These are phyloP conservation scores for Selene dorsalis DNA, from an alignment of 2,797 vertebrate species.

Conservation along the genomic window DNA sequence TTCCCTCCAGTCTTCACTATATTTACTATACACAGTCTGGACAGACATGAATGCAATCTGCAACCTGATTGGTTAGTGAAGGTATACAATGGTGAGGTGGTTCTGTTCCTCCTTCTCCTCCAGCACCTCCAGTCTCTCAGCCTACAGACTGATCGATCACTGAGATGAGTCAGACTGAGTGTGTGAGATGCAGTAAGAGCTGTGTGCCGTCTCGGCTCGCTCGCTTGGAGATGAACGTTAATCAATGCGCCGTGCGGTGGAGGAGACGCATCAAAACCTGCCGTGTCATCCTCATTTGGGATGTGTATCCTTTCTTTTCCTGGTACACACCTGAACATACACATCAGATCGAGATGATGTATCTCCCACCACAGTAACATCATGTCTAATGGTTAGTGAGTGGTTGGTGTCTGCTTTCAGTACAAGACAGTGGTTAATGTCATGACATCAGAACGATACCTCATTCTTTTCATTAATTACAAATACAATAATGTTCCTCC, in stretches of 20 bases:
- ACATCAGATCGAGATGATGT: not conserved
- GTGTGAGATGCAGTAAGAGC: conserved; percentile 53
- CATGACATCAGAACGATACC: not conserved
- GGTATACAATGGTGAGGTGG: not conserved
- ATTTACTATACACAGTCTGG: no score
- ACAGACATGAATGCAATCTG: not conserved
- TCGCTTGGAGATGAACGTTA: conserved; percentile 76
- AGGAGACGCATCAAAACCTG: conserved; percentile 64
- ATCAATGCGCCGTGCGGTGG: conserved; percentile 72
- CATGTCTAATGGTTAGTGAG: not conserved
- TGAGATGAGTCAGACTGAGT: no score
- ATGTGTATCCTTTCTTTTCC: conserved; percentile 25
- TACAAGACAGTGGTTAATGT: not conserved
- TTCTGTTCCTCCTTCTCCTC: not conserved
- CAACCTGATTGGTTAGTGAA: not conserved
- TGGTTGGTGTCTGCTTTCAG: not conserved
- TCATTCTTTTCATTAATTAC: not conserved
- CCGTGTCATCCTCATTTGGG: conserved; percentile 53
- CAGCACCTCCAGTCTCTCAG: conserved; percentile 30
- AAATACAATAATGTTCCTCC: not conserved
- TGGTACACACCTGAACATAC: conserved; percentile 9
- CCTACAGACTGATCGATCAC: conserved; percentile 57
- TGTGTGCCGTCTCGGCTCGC: conserved; percentile 61
- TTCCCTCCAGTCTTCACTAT: no score
- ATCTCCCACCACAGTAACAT: not conserved